phyloP scores from a whole-genome alignment of 2,797 vertebrate genomes.

The Falco cherrug region DNA sequence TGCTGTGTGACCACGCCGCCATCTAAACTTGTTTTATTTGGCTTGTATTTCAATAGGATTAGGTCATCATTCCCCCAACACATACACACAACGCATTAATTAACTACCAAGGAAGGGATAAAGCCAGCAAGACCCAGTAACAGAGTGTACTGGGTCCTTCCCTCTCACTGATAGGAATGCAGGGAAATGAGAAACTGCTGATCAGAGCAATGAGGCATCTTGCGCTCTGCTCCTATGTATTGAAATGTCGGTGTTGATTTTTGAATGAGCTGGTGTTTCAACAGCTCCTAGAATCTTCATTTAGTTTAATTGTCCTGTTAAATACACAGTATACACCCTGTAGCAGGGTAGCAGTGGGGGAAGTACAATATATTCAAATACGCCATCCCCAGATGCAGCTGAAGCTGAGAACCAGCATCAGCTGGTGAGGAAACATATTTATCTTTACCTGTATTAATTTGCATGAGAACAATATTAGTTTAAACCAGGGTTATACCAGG shows the following conservation, averaged over 20 bases:
- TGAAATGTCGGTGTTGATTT: not conserved
- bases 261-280: not conserved
- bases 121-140: constrained; percentile 16
- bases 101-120: constrained; percentile 36
- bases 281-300: not conserved
- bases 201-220: not conserved
- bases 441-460: not conserved
- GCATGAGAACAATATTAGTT: not conserved
- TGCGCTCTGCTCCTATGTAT: not conserved
- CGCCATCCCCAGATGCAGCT: not conserved
- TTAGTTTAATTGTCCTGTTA: not conserved
- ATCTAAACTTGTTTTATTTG: constrained; percentile 33
- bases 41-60: constrained; percentile 50
- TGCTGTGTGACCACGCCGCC: not conserved
- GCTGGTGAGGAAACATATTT: not conserved
- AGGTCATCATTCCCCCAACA: constrained; percentile 22
- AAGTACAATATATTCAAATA: not conserved
- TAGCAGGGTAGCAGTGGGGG: not conserved
- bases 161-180: not conserved
- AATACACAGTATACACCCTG: not conserved
- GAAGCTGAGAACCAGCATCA: not conserved
- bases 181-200: not conserved
- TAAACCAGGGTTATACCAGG: not conserved
- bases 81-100: constrained; percentile 23
- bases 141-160: not conserved